Base-by-base conservation (phyloP, 2,113 vertebrate genomes). In the Tricholaema leucomelas region DNA sequence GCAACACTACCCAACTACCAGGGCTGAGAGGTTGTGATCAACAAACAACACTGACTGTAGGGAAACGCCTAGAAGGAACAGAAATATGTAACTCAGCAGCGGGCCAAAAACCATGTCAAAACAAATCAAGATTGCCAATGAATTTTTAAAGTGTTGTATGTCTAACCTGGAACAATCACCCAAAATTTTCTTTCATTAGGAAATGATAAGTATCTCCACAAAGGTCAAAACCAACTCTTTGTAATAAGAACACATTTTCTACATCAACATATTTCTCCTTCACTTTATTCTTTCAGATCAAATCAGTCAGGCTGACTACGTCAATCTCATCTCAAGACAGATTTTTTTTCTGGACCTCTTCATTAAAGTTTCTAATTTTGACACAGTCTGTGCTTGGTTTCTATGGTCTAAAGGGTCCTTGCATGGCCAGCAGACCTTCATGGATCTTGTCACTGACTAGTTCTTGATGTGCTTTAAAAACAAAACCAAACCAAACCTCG, bases 221-320 rank as follows among this genome's bases (percentile, higher is more conserved):
- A 79, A 88, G 90, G 74, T 87, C 73, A 94, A 86, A 90, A 93
- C 64, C 13, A 88, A 35, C 71, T 90, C 74, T 81, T 80, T 78
- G 38, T 88, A 75, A 56, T 71, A 91, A 66, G 40, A 87, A 64
- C 42, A 74, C 23, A 72, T 64, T 86, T 88, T 88, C 48, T 80
- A 80, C 19, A 55, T 28, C 60, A 67, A 70, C 52, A 23, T 9
- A 28, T 8, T 24, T 90, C 61, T 59, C 46, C 60, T 85, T 31
- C 36, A n/a, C 56, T 27, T 76, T 66, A 73, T 46, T 71, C 31
- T 67, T 81, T 81, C 46, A 78, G 38, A 74, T 4, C 15, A 91
- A 59, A 90, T 74, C 59, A 92, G 38, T 27, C 56, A 66, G 52
- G 11, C 80, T 82, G 31, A 23, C 8, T 50, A 3, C 33, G 40